These are phyloP conservation scores for Spodoptera frugiperda DNA, from an alignment of 1,140 invertebrate genomes.

Conservation along the genomic window DNA sequence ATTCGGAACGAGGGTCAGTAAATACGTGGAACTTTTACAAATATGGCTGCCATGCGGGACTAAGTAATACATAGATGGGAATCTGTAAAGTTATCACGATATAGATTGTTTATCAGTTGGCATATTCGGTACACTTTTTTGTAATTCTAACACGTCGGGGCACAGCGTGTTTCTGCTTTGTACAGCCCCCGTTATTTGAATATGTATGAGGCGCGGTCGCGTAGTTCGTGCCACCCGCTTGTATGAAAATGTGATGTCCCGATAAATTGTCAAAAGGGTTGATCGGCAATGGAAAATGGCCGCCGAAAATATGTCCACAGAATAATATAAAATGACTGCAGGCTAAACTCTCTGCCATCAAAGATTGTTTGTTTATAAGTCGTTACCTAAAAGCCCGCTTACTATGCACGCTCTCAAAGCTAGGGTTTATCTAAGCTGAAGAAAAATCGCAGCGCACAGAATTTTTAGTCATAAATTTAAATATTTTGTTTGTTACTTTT, in stretches of 20 bases:
- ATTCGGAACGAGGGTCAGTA: background rate
- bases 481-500: background rate
- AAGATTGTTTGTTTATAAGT: slow-evolving; percentile 58
- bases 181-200: slow-evolving; percentile 79
- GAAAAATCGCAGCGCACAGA: slow-evolving; percentile 2
- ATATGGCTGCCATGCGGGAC: slow-evolving; percentile 1
- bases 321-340: slow-evolving; percentile 56
- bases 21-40: slow-evolving; percentile 33
- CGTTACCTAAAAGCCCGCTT: slow-evolving; percentile 12
- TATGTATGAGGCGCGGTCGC: slow-evolving; percentile 81
- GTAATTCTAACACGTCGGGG: slow-evolving; percentile 80
- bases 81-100: slow-evolving; percentile 57
- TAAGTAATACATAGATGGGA: slow-evolving; percentile 27
- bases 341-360: slow-evolving; percentile 50
- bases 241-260: slow-evolving; percentile 84
- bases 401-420: slow-evolving; percentile 18
- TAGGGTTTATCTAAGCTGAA: slow-evolving; percentile 3
- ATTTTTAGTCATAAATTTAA: background rate
- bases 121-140: slow-evolving; percentile 75
- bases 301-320: slow-evolving; percentile 65
- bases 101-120: slow-evolving; percentile 74
- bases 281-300: slow-evolving; percentile 78
- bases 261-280: slow-evolving; percentile 84
- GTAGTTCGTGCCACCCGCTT: slow-evolving; percentile 71
- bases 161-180: slow-evolving; percentile 79